phyloP scores from a whole-genome alignment of 2,888 invertebrate species.

The Gandaritis pyraliata region DNA sequence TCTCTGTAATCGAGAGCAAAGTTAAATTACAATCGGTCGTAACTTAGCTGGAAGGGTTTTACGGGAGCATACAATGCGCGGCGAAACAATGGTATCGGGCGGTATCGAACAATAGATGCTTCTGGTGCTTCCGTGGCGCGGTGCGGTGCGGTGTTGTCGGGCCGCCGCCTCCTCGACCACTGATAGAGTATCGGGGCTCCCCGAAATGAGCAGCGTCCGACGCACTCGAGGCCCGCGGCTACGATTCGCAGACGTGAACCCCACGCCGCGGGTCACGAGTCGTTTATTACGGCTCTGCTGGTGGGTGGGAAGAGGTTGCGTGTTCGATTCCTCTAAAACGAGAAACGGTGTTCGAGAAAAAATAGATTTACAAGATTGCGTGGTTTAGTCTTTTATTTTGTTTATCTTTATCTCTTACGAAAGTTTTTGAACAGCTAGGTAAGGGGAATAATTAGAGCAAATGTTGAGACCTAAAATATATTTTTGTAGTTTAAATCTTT shows the following conservation, averaged over 20 bases:
- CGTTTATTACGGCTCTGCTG: slow-evolving; percentile 16
- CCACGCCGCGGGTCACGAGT: slow-evolving; percentile 38
- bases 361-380: not conserved
- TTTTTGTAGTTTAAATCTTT: too few relatives aligned
- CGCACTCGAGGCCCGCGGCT: slow-evolving; percentile 51
- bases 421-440: too few relatives aligned
- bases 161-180: slow-evolving; percentile 57
- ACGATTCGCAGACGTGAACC: slow-evolving; percentile 53
- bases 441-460: too few relatives aligned
- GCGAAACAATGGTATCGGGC: slow-evolving; percentile 54
- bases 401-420: too few relatives aligned
- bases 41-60: slow-evolving; percentile 56
- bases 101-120: slow-evolving; percentile 22
- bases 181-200: slow-evolving; percentile 45
- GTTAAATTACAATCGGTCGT: slow-evolving; percentile 55
- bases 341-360: not conserved
- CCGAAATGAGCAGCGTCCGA: slow-evolving; percentile 30
- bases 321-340: slow-evolving; percentile 18
- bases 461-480: too few relatives aligned
- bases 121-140: slow-evolving; percentile 25
- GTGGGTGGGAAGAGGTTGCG: slow-evolving; percentile 11
- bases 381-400: too few relatives aligned
- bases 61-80: slow-evolving; percentile 61
- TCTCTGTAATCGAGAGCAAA: slow-evolving; percentile 56
- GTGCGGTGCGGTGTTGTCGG: slow-evolving; percentile 22